Evolutionary conservation across 2,888 invertebrate species (phyloP).

Genomic region (Orthonychiurus folsomi): DNA sequence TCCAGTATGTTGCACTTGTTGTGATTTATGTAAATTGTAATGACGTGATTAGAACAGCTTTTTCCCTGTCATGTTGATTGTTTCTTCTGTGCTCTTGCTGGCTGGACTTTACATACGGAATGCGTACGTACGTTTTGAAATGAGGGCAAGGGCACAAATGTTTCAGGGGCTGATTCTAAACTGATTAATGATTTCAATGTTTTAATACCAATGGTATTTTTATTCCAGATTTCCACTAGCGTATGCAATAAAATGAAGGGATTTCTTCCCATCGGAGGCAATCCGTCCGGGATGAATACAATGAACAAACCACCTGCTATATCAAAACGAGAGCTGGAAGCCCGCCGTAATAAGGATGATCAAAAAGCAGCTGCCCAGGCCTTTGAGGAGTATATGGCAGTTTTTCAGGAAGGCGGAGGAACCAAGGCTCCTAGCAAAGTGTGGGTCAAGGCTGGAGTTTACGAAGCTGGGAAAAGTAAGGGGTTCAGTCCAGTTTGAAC

Average conservation of each 20-base stretch:
- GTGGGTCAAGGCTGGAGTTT: conserved; percentile 96
- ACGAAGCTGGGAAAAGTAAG: conserved; percentile 86
- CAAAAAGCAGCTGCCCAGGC: conserved; percentile 87
- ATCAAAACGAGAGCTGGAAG: conserved; percentile 68
- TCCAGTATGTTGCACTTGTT: too few species aligned
- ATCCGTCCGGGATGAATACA: neutral
- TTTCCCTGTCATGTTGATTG: too few species aligned
- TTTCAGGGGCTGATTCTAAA: too few species aligned
- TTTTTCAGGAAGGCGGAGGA: conserved; percentile 69
- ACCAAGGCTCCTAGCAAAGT: conserved; percentile 66
- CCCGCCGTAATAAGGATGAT: conserved; percentile 75
- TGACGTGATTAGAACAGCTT: too few species aligned
- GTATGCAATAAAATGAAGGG: conserved; percentile 18
- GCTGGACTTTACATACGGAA: too few species aligned
- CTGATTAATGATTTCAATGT: too few species aligned
- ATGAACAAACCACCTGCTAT: conserved; percentile 44
- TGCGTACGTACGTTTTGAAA: too few species aligned
- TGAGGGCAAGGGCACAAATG: too few species aligned
- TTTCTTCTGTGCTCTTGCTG: too few species aligned
- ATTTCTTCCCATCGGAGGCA: conserved; percentile 13
- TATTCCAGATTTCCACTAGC: too few species aligned
- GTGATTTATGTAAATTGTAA: too few species aligned
- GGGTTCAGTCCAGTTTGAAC: neutral
- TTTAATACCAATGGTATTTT: too few species aligned
- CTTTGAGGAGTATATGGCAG: conserved; percentile 94